Evolutionary conservation across 1,140 invertebrate genomes (phyloP).

Genomic region (Daktulosphaira vitifoliae): DNA sequence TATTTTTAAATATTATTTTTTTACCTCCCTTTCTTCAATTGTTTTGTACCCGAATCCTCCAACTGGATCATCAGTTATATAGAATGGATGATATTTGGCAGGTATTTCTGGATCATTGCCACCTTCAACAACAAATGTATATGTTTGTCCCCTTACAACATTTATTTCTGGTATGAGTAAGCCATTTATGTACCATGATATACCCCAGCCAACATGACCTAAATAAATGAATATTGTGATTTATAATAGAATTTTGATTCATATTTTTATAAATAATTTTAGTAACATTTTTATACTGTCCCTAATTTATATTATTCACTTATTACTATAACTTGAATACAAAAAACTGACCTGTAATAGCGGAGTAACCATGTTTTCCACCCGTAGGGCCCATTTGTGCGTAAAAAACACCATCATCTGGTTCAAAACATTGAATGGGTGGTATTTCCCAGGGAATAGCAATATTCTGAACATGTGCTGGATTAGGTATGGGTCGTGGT

Average conservation of each 20-base stretch:
- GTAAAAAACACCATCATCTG: conserved; percentile 80
- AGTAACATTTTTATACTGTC: background rate
- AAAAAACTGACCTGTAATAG: conserved; percentile 61
- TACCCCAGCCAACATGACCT: conserved; percentile 88
- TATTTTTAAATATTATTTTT: too few species aligned
- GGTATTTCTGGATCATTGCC: conserved; percentile 67
- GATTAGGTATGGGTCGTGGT: conserved; percentile 46
- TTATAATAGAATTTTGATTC: background rate
- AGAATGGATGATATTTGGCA: conserved; percentile 87
- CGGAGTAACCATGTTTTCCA: conserved; percentile 73
- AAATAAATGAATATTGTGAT: conserved; percentile 6
- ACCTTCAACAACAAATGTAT: conserved; percentile 84
- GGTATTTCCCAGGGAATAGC: conserved; percentile 70
- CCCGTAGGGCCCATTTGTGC: conserved; percentile 86
- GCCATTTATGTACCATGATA: conserved; percentile 93
- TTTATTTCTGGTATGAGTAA: conserved; percentile 86
- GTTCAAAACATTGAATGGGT: conserved; percentile 76
- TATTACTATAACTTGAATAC: too few species aligned
- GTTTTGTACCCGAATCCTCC: conserved; percentile 83
- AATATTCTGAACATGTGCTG: conserved; percentile 51
- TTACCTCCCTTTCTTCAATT: conserved; percentile 68
- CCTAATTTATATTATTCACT: background rate
- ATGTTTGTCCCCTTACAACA: conserved; percentile 78
- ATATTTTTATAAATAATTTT: conserved; percentile 1
- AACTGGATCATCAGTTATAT: conserved; percentile 85